Base-by-base conservation (phyloP, 1,140 invertebrate species). In the Brachionus plicatilis region DNA sequence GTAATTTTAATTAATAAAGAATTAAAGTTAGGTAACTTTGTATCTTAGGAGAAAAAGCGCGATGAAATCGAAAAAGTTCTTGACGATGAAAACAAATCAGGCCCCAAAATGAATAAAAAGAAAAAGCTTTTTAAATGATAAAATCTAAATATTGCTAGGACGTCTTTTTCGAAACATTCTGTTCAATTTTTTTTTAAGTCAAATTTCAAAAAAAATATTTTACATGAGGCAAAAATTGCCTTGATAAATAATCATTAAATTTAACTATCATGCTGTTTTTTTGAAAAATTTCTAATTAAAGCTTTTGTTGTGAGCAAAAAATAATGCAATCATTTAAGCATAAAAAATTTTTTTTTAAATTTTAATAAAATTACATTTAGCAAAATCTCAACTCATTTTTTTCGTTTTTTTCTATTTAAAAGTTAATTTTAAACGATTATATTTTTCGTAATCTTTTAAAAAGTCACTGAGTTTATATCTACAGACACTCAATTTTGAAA, bases 41-140 rank as follows among this genome's bases (percentile, higher is more conserved):
- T 12, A 33, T 68, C 33, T 11, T 41, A 75, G 70, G 70, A 75
- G 3, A 43, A 37, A 20, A 75, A 45, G 17, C 33, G 33, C 1
- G 43, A 76, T 50, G 45, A 76, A 29, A 45, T 76, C 1, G 72
- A 76, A 5, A 76, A 50, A 76, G 5, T 50, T 20, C 27, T 50
- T 29, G 20, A 76, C 3, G 72, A 76, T 11, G 72, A 76, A 50
- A 47, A 27, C 8, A 50, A 47, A 29, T 50, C 41, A 3, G 9
- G 0, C 8, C 11, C 9, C 2, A 76, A 47, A 27, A 76, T 50
- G 0, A 50, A 50, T 27, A 76, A 76, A 76, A 76, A 76, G 72
- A 76, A 76, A 50, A 76, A 76, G n/a, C 72, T 76, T 50, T 76
- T 76, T 27, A 29, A 29, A 47, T 27, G 20, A 50, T 37, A 37